Conservation (phyloP, 2,113 vertebrate species). For the Pollimyrus isidori region DNA sequence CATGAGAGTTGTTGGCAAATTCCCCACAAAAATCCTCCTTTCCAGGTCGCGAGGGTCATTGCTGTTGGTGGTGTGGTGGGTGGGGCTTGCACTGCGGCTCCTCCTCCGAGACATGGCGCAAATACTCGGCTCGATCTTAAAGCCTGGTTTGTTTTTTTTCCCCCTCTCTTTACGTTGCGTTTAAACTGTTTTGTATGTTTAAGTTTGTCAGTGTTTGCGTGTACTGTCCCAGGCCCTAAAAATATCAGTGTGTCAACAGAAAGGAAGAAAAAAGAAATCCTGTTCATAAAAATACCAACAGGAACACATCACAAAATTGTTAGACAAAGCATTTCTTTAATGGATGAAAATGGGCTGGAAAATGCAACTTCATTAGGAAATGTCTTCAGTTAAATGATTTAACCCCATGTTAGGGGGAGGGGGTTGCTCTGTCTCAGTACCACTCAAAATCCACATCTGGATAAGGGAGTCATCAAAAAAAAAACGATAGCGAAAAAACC, state of each 20-base stretch:
- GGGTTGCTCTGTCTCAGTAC: neutral
- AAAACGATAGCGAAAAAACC: neutral
- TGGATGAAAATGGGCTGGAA: neutral
- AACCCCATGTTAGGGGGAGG: neutral
- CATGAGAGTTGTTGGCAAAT: slow-evolving; percentile 80
- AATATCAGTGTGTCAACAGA: slow-evolving; percentile 52
- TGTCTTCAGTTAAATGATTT: slow-evolving; percentile 3
- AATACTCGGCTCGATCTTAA: slow-evolving; percentile 14
- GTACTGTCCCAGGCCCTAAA: slow-evolving; percentile 54
- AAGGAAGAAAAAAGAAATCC: slow-evolving; percentile 51
- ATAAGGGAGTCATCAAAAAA: neutral
- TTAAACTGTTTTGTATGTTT: slow-evolving; percentile 14
- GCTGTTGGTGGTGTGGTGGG: slow-evolving; percentile 63
- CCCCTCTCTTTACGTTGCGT: slow-evolving; percentile 17
- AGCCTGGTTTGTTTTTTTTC: slow-evolving; percentile 17
- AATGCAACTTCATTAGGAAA: neutral
- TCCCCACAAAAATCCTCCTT: slow-evolving; percentile 82
- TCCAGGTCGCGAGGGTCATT: slow-evolving; percentile 76
- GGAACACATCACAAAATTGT: slow-evolving; percentile 21
- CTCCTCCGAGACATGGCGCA: slow-evolving; percentile 73
- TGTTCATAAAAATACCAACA: slow-evolving; percentile 39
- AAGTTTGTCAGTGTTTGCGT: slow-evolving; percentile 35
- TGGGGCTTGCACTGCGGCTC: slow-evolving; percentile 63
- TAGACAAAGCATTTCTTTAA: slow-evolving; percentile 19
- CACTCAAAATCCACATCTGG: neutral